Base-by-base conservation (phyloP, 2,797 vertebrate genomes). In the Brachyalestes nurse region DNA sequence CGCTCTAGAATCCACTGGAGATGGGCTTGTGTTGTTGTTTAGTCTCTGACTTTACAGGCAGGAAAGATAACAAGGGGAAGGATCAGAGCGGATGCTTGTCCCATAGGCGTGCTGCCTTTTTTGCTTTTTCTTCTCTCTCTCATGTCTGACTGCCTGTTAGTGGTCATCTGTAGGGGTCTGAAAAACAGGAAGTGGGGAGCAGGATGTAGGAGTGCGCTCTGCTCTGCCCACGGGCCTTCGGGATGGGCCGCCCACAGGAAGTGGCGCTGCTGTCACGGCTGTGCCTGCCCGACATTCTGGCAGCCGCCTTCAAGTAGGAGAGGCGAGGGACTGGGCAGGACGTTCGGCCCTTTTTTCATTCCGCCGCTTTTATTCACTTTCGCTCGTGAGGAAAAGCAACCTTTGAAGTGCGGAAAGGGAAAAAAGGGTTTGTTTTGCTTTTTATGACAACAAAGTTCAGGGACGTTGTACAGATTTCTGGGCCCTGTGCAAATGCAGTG, bases 131-230 rank as follows among this genome's bases (percentile, higher is more conserved):
- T 82, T 89, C 83, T 77, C 70, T 87, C 83, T 85, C 89, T 88
- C 79, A 86, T 65, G 49, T 86, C 42, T 75, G 71, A 13, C 77
- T 64, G 73, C 70, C 79, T 57, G 45, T 67, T 83, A 72, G 84
- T 90, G 88, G 89, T 89, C 88, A 93, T 84, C 81, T 87, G 85
- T 91, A 85, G 89, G 84, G 91, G 91, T 90, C 85, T 88, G 90
- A 94, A 95, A 91, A 94, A 95, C 94, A 95, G 94, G 94, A 95
- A 94, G 90, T 91, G 87, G 84, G 90, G 88, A 91, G 91, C 94
- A 94, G 94, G 93, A 94, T 93, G 92, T 93, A 85, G 90, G 84
- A 92, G 91, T 90, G 88, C 86, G 89, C 89, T 91, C 90, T 90
- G 89, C 90, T 90, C 91, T 92, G 88, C 90, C 90, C 88, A 86